Percentiles rank a stretch among this genome's conserved stretches.
phyloP scores from a whole-genome alignment of 2,797 vertebrate species.

The Microctenopoma steveboyesi region DNA sequence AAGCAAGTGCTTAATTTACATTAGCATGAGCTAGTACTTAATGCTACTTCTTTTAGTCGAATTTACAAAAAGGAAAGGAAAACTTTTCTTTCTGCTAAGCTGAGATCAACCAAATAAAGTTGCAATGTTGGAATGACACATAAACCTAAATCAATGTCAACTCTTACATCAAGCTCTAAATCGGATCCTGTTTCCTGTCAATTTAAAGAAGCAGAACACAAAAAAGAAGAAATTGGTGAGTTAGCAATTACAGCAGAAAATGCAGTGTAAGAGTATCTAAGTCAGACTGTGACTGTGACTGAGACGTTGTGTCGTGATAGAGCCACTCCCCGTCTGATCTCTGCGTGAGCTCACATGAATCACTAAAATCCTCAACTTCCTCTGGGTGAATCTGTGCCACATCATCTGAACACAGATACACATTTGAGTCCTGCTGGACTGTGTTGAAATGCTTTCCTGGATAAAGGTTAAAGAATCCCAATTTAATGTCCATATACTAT shows the following conservation, averaged over 20 bases:
- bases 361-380: slow-evolving; percentile 53
- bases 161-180: slow-evolving; percentile 7
- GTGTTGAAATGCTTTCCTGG: slow-evolving; percentile 8
- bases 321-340: slow-evolving; percentile 20
- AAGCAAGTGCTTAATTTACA: slow-evolving; percentile 23
- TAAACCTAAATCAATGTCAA: neutral
- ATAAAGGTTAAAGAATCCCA: neutral
- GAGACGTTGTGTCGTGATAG: slow-evolving; percentile 3
- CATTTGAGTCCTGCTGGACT: slow-evolving; percentile 11
- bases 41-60: neutral
- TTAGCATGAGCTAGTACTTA: neutral
- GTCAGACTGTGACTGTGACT: neutral
- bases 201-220: slow-evolving; percentile 37
- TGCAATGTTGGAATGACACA: neutral
- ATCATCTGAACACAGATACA: slow-evolving; percentile 35
- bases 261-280: slow-evolving; percentile 15
- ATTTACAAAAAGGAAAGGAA: slow-evolving; percentile 11
- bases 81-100: slow-evolving; percentile 23
- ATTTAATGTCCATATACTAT: neutral
- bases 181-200: slow-evolving; percentile 43
- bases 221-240: slow-evolving; percentile 35
- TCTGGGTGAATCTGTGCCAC: slow-evolving; percentile 37
- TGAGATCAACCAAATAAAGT: slow-evolving; percentile 15
- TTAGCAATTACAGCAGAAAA: neutral
- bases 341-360: slow-evolving; percentile 38